Conservation (phyloP, 1,140 invertebrate species). For the Liolophura sinensis region DNA sequence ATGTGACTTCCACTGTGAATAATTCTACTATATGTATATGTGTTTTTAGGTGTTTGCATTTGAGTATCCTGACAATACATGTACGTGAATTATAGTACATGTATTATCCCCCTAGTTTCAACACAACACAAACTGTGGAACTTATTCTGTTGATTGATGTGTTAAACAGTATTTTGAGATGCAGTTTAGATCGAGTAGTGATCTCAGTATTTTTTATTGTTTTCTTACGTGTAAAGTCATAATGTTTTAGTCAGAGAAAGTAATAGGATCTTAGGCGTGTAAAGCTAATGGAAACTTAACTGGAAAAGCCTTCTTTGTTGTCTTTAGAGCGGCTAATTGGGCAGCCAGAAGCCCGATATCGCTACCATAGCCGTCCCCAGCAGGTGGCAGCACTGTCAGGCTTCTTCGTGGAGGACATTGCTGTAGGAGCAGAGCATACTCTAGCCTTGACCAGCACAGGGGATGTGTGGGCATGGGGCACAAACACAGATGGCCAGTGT, state of each 20-base stretch:
- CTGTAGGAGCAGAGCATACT: constrained; percentile 69
- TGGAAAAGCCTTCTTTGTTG: constrained; percentile 1
- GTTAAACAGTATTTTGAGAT: background rate
- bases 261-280: too few species aligned
- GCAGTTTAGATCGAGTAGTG: background rate
- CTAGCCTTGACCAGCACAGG: constrained; percentile 65
- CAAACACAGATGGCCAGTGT: constrained; percentile 69
- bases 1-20: background rate
- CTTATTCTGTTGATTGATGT: background rate
- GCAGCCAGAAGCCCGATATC: constrained; percentile 60
- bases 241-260: too few species aligned
- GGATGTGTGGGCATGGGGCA: constrained; percentile 71
- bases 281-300: too few species aligned
- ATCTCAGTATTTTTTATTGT: too few species aligned
- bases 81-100: too few species aligned
- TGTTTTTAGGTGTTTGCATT: background rate
- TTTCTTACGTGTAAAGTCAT: background rate
- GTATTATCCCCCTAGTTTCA: too few species aligned
- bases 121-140: background rate
- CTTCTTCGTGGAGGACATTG: constrained; percentile 66
- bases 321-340: constrained; percentile 65
- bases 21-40: background rate
- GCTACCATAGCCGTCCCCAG: constrained; percentile 60
- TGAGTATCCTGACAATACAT: too few species aligned
- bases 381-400: constrained; percentile 60